Base-by-base conservation (phyloP, 2,797 vertebrate genomes). In the Enteromius afrohamiltoni region DNA sequence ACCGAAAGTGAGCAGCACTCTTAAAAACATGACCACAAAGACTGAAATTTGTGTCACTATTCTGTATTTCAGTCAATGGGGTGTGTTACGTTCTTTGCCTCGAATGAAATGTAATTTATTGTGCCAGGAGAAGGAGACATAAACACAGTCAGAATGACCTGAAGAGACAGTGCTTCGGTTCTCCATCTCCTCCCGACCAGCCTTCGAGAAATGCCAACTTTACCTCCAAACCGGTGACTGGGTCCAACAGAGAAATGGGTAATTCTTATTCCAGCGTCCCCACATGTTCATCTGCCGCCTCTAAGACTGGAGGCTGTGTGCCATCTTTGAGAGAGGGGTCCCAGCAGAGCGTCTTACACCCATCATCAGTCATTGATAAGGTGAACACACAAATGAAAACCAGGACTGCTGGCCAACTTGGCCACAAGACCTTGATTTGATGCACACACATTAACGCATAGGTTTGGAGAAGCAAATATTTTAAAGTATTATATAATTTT, bases 131-230 rank as follows among this genome's bases (percentile, higher is more conserved):
- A 87, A 93, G 88, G 83, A 91, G 86, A 71, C 91, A 92, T 21
- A 93, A 95, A 40, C 88, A 91, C 83, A 90, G 47, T 69, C 83
- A 91, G 42, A 83, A 89, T 82, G 88, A 90, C 62, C 80, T 90
- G 79, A 99, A 99, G 91, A 93, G 96, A 4, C 96, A 95, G 73
- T 93, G 97, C 31, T 91, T 95, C 77, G 89, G 94, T 82, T 93
- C 94, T 45, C 87, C 81, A 2, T 68, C 79, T 71, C 90, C 85
- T 82, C 88, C 92, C 53, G 79, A 86, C 75, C 88, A 45, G 21
- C 34, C 88, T 64, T 84, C 91, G 86, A 82, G 51, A 90, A 93
- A 47, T 79, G 92, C 93, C 71, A 68, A 37, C 6, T 80, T 37
- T 37, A 77, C 58, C 40, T 64, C 77, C 8, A 29, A 4, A 21